Conservation (phyloP, 2,113 vertebrate genomes). For the Eolophus roseicapilla region DNA sequence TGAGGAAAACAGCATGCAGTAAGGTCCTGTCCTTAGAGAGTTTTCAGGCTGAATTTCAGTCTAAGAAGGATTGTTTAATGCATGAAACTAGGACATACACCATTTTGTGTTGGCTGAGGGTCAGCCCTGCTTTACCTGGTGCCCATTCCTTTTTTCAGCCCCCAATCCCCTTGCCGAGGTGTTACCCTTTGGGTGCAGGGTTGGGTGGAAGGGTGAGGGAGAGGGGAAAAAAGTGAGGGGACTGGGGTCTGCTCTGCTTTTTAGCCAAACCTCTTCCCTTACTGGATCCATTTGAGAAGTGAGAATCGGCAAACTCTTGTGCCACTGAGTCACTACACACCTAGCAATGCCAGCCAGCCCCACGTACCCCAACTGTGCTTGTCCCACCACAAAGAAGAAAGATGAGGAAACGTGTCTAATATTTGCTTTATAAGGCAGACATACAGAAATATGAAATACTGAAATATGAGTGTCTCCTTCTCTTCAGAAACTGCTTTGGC, state of each 20-base stretch:
- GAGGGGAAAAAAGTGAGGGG: rapidly evolving
- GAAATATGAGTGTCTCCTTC: background rate
- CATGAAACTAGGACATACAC: background rate
- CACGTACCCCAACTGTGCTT: background rate
- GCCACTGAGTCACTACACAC: background rate
- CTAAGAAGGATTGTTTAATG: background rate
- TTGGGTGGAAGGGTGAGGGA: background rate
- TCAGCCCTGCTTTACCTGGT: background rate
- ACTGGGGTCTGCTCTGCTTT: background rate
- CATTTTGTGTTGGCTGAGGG: background rate
- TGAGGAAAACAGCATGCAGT: background rate
- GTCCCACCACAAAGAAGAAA: background rate
- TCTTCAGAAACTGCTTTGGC: background rate
- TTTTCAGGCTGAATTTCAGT: background rate
- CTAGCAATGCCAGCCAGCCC: background rate
- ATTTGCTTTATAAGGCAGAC: background rate
- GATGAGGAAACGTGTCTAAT: background rate
- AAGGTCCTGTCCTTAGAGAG: background rate
- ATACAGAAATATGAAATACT: background rate
- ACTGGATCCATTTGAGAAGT: background rate
- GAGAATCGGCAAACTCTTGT: background rate
- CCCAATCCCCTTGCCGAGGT: rapidly evolving
- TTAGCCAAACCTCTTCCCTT: background rate
- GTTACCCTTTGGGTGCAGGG: background rate
- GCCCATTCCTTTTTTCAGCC: background rate